Conservation (phyloP, 1,140 invertebrate genomes). For the Calephelis nemesis region DNA sequence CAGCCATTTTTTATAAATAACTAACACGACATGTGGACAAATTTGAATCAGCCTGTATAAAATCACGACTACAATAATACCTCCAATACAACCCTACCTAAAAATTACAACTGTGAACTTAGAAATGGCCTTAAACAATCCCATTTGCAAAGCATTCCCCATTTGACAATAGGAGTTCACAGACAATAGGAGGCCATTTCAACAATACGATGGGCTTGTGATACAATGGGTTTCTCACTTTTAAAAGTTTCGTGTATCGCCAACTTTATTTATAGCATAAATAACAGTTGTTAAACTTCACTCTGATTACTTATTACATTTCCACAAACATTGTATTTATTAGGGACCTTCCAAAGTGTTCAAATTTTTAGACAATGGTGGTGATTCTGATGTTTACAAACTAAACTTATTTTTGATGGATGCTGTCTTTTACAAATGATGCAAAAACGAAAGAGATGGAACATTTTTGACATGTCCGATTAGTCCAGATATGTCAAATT, state of each 20-base stretch:
- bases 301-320: too few species aligned
- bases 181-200: conserved; percentile 46
- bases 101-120: background rate
- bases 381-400: too few species aligned
- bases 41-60: background rate
- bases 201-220: conserved; percentile 48
- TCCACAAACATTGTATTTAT: too few species aligned
- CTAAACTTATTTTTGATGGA: too few species aligned
- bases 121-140: background rate
- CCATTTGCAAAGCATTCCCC: background rate
- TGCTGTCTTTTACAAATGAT: too few species aligned
- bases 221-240: conserved; percentile 48
- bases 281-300: background rate
- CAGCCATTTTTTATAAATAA: too few species aligned
- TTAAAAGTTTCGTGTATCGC: conserved; percentile 1
- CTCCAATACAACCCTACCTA: background rate
- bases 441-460: too few species aligned
- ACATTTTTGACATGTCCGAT: too few species aligned
- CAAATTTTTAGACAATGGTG: too few species aligned
- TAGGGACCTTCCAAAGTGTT: too few species aligned
- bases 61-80: background rate
- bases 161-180: background rate
- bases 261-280: background rate
- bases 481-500: too few species aligned
- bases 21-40: too few species aligned